Evolutionary conservation across 2,797 vertebrate species (phyloP).

Genomic region (Tauraco hartlaubi): DNA sequence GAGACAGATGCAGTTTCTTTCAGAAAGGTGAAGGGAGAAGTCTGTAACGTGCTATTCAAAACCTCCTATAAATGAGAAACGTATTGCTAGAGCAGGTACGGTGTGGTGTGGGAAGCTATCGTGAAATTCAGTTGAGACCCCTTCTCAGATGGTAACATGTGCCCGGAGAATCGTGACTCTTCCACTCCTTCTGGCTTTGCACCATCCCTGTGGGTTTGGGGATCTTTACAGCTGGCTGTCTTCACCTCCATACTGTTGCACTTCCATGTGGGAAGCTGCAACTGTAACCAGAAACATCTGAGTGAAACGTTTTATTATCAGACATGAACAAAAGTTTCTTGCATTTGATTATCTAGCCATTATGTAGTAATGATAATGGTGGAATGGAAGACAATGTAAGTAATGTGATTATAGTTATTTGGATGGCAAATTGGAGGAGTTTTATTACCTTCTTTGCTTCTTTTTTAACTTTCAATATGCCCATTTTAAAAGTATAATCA

Average conservation of each 20-base stretch:
- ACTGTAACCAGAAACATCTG: slow-evolving; percentile 43
- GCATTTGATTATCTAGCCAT: slow-evolving; percentile 54
- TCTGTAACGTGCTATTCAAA: neutral
- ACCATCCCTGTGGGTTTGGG: slow-evolving; percentile 38
- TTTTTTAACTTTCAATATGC: slow-evolving; percentile 25
- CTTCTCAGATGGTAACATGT: neutral
- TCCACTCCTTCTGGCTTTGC: slow-evolving; percentile 13
- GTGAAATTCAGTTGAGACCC: neutral
- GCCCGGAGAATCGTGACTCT: neutral
- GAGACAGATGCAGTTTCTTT: slow-evolving; percentile 39
- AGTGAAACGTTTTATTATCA: slow-evolving; percentile 54
- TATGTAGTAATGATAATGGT: slow-evolving; percentile 57
- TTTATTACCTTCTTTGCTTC: slow-evolving; percentile 40
- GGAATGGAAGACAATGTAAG: slow-evolving; percentile 73
- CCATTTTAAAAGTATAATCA: slow-evolving; percentile 52
- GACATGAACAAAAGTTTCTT: slow-evolving; percentile 59
- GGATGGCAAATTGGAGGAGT: neutral
- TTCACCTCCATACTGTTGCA: slow-evolving; percentile 12
- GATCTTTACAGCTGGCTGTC: slow-evolving; percentile 24
- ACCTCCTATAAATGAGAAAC: slow-evolving; percentile 18
- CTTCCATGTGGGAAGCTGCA: slow-evolving; percentile 38
- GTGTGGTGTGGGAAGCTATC: neutral
- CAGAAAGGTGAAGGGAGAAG: slow-evolving; percentile 44
- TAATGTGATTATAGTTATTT: slow-evolving; percentile 54
- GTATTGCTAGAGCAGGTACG: neutral